A percentile compares a stretch with the other conserved stretches of the same genome.
phyloP scores from a whole-genome alignment of 2,888 invertebrate genomes.

The Apotomis betuletana region DNA sequence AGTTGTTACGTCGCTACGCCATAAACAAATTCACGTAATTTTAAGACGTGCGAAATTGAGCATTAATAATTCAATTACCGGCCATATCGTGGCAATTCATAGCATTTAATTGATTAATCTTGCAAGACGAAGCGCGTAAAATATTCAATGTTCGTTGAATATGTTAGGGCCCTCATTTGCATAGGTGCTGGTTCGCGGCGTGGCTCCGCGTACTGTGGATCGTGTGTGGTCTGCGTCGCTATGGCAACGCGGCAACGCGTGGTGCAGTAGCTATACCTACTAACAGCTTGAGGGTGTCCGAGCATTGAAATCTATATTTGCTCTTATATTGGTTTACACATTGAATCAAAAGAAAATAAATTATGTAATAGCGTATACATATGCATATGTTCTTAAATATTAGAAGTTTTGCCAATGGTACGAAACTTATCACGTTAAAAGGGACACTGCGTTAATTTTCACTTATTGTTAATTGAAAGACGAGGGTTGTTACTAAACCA shows the following conservation, averaged over 20 bases:
- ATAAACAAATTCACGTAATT: slow-evolving; percentile 35
- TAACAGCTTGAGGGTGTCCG: slow-evolving; percentile 41
- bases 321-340: not conserved
- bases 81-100: slow-evolving; percentile 45
- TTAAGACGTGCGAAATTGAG: slow-evolving; percentile 35
- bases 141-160: slow-evolving; percentile 61
- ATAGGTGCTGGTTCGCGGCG: slow-evolving; percentile 53
- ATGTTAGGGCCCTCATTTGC: slow-evolving; percentile 68
- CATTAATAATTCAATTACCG: slow-evolving; percentile 39
- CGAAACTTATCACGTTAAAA: too few relatives aligned
- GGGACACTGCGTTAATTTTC: too few relatives aligned
- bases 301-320: slow-evolving; percentile 1
- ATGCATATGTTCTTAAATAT: too few relatives aligned
- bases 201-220: slow-evolving; percentile 58
- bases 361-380: too few relatives aligned
- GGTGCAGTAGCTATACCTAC: slow-evolving; percentile 53
- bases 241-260: slow-evolving; percentile 64
- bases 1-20: slow-evolving; percentile 27
- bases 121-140: slow-evolving; percentile 61
- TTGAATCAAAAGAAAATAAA: not conserved
- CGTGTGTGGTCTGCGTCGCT: slow-evolving; percentile 80
- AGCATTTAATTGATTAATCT: slow-evolving; percentile 63
- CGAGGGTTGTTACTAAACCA: too few relatives aligned
- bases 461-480: too few relatives aligned
- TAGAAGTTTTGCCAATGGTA: too few relatives aligned